A percentile compares a stretch with the other conserved stretches of the same genome.
Evolutionary conservation across 2,888 invertebrate species (phyloP).

Genomic region (Leucophora obtusa): DNA sequence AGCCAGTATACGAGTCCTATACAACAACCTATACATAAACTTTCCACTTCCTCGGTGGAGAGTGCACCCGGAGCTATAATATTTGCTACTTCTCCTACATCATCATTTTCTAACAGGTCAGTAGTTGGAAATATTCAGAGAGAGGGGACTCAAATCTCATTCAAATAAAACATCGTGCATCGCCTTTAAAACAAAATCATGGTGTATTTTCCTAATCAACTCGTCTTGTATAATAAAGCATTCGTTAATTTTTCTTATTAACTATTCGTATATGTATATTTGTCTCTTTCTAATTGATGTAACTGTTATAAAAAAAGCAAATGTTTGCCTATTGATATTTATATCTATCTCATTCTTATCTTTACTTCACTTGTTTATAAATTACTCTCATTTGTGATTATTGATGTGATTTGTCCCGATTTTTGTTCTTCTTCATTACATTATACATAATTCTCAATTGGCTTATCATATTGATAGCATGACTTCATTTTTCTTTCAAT

Average conservation of each 20-base stretch:
- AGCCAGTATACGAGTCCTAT: conserved; percentile 52
- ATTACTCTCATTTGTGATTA: neutral
- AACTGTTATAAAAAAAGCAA: conserved; percentile 8
- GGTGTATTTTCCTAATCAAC: neutral
- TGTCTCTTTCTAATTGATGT: conserved; percentile 32
- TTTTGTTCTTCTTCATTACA: neutral
- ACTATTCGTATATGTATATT: conserved; percentile 18
- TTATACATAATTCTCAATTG: conserved; percentile 57
- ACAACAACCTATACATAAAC: conserved; percentile 35
- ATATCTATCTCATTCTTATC: neutral
- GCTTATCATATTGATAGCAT: conserved; percentile 36
- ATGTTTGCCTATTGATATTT: conserved; percentile 22
- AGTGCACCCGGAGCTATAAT: conserved; percentile 68
- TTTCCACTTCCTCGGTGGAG: conserved; percentile 63
- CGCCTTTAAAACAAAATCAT: neutral
- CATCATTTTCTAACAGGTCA: conserved; percentile 59
- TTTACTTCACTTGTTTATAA: conserved; percentile 2
- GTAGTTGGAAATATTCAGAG: conserved; percentile 30
- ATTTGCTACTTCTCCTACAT: conserved; percentile 66
- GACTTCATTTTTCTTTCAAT: conserved; percentile 15
- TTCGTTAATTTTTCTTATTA: conserved; percentile 46
- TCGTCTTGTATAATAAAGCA: conserved; percentile 53
- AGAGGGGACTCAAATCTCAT: conserved; percentile 30
- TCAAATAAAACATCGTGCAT: conserved; percentile 15
- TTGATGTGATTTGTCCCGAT: neutral